A percentile compares a stretch with the other conserved stretches of the same genome.
Conservation (phyloP, 2,797 vertebrate species). For the Podargus strigoides region DNA sequence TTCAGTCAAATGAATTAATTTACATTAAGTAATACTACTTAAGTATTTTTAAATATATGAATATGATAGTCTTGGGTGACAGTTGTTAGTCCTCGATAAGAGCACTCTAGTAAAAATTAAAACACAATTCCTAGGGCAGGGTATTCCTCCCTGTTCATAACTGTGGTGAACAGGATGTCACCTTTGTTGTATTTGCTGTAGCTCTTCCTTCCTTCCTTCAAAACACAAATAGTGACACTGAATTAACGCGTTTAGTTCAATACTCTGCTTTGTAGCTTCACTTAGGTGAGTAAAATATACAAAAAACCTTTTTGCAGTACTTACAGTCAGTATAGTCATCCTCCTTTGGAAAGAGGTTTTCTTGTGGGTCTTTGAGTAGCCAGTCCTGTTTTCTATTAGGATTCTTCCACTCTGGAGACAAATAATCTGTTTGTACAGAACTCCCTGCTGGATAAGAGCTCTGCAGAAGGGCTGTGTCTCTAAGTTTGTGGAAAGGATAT, state of each 20-base stretch:
- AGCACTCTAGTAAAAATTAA: too few species aligned
- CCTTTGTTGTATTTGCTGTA: not conserved
- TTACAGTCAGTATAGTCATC: not conserved
- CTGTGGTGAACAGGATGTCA: not conserved
- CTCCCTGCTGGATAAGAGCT: not conserved
- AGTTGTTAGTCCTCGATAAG: too few species aligned
- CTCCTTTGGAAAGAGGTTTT: not conserved
- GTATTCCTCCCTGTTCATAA: not conserved
- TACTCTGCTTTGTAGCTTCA: not conserved
- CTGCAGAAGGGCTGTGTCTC: not conserved
- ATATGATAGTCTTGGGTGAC: too few species aligned
- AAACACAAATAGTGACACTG: not conserved
- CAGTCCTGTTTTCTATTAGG: not conserved
- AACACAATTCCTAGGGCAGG: not conserved
- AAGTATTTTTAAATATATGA: not conserved
- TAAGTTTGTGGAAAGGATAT: not conserved
- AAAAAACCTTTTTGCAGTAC: not conserved
- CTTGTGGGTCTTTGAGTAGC: not conserved
- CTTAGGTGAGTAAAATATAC: not conserved
- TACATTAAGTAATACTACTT: not conserved
- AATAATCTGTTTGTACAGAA: not conserved
- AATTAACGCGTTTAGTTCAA: not conserved
- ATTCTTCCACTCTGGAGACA: not conserved
- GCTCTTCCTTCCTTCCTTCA: not conserved
- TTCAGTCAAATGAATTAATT: not conserved